Evolutionary conservation across 2,888 invertebrate genomes (phyloP).

Genomic region (Drepana falcataria): DNA sequence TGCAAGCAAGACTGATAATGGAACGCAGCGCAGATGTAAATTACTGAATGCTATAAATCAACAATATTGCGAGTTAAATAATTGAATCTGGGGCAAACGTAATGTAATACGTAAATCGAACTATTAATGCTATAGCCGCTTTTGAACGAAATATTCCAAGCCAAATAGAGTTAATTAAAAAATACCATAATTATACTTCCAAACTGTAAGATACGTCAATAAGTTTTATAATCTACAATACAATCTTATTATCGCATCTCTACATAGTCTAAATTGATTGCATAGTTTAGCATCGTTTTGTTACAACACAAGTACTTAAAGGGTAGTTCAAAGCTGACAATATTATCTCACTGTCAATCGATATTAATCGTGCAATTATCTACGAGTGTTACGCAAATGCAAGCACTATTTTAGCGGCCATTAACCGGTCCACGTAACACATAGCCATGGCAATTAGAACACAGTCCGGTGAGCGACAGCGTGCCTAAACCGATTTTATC

Average conservation of each 20-base stretch:
- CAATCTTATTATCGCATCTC: too few species aligned
- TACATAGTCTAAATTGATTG: conserved; percentile 5
- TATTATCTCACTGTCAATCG: conserved; percentile 58
- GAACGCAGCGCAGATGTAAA: conserved; percentile 49
- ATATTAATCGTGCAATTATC: conserved; percentile 49
- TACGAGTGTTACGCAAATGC: conserved; percentile 52
- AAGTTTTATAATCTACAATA: too few species aligned
- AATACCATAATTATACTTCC: too few species aligned
- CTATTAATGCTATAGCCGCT: too few species aligned
- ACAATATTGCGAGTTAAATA: conserved; percentile 43
- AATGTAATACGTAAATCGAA: conserved; percentile 29
- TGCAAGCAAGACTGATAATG: too few species aligned
- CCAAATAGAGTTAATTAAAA: too few species aligned
- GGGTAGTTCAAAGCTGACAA: conserved; percentile 40
- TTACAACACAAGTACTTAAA: conserved; percentile 20
- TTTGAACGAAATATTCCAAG: too few species aligned
- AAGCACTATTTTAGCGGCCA: conserved; percentile 56
- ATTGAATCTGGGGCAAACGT: conserved; percentile 52
- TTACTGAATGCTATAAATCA: conserved; percentile 42
- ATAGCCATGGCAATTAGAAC: conserved; percentile 67
- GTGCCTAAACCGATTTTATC: conserved; percentile 67
- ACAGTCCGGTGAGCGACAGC: conserved; percentile 67
- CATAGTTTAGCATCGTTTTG: conserved; percentile 3
- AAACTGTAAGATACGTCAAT: too few species aligned
- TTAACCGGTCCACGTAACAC: conserved; percentile 57